phyloP scores from a whole-genome alignment of 2,888 invertebrate genomes.

The Melanostoma mellinum region DNA sequence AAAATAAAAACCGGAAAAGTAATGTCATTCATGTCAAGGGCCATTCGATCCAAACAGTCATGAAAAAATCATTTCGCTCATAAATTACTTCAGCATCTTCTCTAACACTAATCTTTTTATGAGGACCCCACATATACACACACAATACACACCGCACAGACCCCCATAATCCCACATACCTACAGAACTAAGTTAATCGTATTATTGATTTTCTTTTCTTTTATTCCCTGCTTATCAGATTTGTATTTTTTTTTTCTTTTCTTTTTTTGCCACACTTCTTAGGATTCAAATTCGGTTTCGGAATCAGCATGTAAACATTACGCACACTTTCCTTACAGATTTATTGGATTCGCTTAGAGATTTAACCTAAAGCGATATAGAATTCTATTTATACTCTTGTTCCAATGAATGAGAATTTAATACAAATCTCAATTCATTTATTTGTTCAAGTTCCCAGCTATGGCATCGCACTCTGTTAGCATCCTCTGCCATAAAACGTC shows the following conservation, averaged over 20 bases:
- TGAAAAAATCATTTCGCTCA: slow-evolving; percentile 45
- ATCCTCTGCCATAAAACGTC: slow-evolving; percentile 47
- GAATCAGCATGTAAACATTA: slow-evolving; percentile 46
- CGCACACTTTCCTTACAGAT: slow-evolving; percentile 51
- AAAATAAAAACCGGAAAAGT: background rate
- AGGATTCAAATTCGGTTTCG: slow-evolving; percentile 38
- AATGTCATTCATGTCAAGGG: slow-evolving; percentile 24
- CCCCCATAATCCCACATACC: too few species aligned
- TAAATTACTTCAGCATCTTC: slow-evolving; percentile 44
- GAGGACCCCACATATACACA: background rate
- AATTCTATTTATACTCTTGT: slow-evolving; percentile 34
- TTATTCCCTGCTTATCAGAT: slow-evolving; percentile 7
- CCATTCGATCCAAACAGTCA: slow-evolving; percentile 39
- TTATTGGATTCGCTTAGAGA: slow-evolving; percentile 39
- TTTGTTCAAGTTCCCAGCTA: slow-evolving; percentile 16
- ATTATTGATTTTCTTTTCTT: slow-evolving; percentile 48
- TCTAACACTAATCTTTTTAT: slow-evolving; percentile 27
- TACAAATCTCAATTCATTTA: slow-evolving; percentile 50
- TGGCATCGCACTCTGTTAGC: slow-evolving; percentile 40
- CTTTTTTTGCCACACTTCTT: slow-evolving; percentile 52
- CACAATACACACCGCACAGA: background rate
- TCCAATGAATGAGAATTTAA: slow-evolving; percentile 13
- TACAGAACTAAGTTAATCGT: slow-evolving; percentile 2
- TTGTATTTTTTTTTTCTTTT: background rate
- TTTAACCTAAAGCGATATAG: slow-evolving; percentile 34